Evolutionary conservation across 2,888 invertebrate species (phyloP).

Genomic region (Callosobruchus maculatus): DNA sequence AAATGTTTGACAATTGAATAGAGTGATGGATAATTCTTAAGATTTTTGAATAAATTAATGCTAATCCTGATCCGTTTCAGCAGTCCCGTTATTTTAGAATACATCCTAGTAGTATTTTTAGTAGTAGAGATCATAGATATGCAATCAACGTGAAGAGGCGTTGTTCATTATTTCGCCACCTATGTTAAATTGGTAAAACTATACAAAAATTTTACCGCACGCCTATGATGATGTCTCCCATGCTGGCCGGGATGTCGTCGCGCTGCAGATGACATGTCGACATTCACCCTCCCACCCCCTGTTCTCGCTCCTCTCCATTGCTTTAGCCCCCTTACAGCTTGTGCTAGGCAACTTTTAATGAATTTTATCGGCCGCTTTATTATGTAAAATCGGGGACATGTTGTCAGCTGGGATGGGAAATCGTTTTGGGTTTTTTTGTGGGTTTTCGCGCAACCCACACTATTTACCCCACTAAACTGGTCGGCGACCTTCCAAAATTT

Average conservation of each 20-base stretch:
- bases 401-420: neutral
- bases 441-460: neutral
- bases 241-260: neutral
- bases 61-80: too few species aligned
- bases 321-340: neutral
- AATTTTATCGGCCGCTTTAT: slow-evolving; percentile 11
- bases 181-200: too few species aligned
- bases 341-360: slow-evolving; percentile 6
- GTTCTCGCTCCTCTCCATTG: neutral
- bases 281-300: neutral
- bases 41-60: too few species aligned
- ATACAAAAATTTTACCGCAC: neutral
- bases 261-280: slow-evolving; percentile 7
- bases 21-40: too few species aligned
- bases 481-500: neutral
- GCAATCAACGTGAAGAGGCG: too few species aligned
- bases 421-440: neutral
- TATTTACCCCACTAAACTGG: neutral
- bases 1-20: too few species aligned
- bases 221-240: neutral
- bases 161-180: too few species aligned
- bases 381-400: neutral
- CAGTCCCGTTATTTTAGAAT: too few species aligned
- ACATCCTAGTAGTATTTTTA: too few species aligned
- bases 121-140: too few species aligned